Conservation (phyloP, 2,888 invertebrate species). For the Gasteruption jaculator region DNA sequence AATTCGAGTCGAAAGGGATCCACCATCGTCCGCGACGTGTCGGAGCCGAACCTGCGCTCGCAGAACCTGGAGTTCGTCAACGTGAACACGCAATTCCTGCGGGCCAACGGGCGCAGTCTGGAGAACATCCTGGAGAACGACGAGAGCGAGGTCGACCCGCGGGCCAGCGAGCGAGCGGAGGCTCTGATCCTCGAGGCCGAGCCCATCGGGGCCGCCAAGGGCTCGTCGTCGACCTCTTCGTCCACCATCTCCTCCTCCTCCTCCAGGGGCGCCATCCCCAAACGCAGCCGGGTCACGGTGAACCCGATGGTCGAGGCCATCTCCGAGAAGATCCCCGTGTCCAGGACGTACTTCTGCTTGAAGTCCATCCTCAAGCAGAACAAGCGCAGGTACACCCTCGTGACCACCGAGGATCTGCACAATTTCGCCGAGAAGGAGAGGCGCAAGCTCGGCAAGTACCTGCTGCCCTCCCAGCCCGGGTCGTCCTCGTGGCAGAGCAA, state of each 20-base stretch:
- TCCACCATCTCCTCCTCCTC: too few species aligned
- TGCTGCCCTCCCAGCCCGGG: too few species aligned
- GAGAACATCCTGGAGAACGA: slow-evolving; percentile 45
- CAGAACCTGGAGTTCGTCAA: slow-evolving; percentile 25
- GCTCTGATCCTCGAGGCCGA: slow-evolving; percentile 20
- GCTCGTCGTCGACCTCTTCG: too few species aligned
- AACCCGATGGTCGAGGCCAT: slow-evolving; percentile 35
- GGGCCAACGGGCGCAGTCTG: slow-evolving; percentile 37
- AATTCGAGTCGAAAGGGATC: neutral
- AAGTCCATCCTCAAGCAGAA: slow-evolving; percentile 47
- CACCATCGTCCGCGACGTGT: slow-evolving; percentile 33
- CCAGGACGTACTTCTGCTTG: slow-evolving; percentile 43
- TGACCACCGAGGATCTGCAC: slow-evolving; percentile 36
- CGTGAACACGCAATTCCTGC: slow-evolving; percentile 25
- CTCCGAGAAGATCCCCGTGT: slow-evolving; percentile 26
- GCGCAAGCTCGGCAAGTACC: neutral
- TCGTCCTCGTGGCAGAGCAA: slow-evolving; percentile 11
- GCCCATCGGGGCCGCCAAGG: too few species aligned
- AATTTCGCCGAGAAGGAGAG: slow-evolving; percentile 19
- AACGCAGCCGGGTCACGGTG: slow-evolving; percentile 33
- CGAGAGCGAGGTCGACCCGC: slow-evolving; percentile 23
- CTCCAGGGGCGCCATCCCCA: slow-evolving; percentile 37
- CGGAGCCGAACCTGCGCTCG: slow-evolving; percentile 41
- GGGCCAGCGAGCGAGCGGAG: slow-evolving; percentile 13
- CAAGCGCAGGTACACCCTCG: slow-evolving; percentile 40